Evolutionary conservation across 1,140 invertebrate genomes (phyloP).

Genomic region (Belonocnema kinseyi): DNA sequence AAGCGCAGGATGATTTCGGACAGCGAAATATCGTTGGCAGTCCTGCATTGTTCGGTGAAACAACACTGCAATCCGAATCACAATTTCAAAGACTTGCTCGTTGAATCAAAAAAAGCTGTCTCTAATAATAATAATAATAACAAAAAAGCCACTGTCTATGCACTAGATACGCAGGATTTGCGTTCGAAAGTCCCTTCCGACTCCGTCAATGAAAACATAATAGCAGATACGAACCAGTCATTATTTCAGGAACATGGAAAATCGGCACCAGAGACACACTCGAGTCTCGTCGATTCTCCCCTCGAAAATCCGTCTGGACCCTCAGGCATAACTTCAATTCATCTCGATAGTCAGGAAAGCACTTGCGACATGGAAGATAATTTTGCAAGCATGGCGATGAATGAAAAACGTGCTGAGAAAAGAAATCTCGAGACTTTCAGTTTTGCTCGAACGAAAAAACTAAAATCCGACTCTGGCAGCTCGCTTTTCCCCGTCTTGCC

Average conservation of each 20-base stretch:
- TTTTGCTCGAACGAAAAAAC: neutral
- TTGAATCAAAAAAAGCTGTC: neutral
- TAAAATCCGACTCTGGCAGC: neutral
- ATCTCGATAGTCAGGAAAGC: neutral
- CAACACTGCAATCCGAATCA: constrained; percentile 82
- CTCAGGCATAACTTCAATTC: neutral
- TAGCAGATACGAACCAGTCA: neutral
- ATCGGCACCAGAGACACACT: neutral
- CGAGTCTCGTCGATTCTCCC: neutral
- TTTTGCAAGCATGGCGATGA: neutral
- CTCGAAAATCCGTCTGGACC: neutral
- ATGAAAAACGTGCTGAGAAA: neutral
- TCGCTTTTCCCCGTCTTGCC: neutral
- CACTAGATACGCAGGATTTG: neutral
- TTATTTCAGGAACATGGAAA: neutral
- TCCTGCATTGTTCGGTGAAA: constrained; percentile 79
- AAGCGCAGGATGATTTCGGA: constrained; percentile 78
- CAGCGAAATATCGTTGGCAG: constrained; percentile 81
- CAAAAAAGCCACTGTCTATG: neutral
- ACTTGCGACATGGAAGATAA: neutral
- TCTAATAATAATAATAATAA: neutral
- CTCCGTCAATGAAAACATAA: neutral
- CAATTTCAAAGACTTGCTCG: constrained; percentile 54
- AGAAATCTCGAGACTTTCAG: neutral
- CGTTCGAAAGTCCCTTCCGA: neutral